A percentile compares a stretch with the other conserved stretches of the same genome.
These are phyloP conservation scores for Tenthredo scrophulariae DNA, from an alignment of 2,888 invertebrate species.

Conservation along the genomic window DNA sequence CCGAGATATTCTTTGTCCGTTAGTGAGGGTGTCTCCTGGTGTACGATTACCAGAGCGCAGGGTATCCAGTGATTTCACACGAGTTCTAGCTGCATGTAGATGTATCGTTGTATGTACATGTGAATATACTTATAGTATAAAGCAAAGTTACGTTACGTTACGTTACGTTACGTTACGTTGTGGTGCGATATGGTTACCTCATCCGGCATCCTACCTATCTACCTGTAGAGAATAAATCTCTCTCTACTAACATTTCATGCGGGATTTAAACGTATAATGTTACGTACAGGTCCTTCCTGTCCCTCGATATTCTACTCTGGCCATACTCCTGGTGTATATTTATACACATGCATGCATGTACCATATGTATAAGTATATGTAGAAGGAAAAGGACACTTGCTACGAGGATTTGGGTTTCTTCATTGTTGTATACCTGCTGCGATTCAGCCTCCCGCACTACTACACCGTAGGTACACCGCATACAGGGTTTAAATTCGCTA, in stretches of 20 bases:
- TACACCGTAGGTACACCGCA: background rate
- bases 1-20: slow-evolving; percentile 39
- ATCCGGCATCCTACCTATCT: slow-evolving; percentile 65
- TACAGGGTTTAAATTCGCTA: background rate
- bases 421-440: background rate
- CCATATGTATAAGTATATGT: background rate
- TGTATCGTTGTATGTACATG: background rate
- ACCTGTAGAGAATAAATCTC: slow-evolving; percentile 12
- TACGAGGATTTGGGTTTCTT: slow-evolving; percentile 11
- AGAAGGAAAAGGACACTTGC: slow-evolving; percentile 18
- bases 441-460: background rate
- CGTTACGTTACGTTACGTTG: slow-evolving; percentile 34
- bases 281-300: slow-evolving; percentile 65
- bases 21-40: slow-evolving; percentile 26
- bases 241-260: slow-evolving; percentile 72
- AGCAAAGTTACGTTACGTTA: background rate
- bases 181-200: slow-evolving; percentile 56
- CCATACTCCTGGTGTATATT: background rate
- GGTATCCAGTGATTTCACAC: slow-evolving; percentile 12
- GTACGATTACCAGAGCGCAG: slow-evolving; percentile 46
- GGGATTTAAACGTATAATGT: slow-evolving; percentile 76
- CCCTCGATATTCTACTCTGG: background rate
- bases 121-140: too few relatives aligned
- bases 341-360: background rate
- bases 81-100: background rate